Conservation (phyloP, 2,113 vertebrate genomes). For the Trematomus loennbergii region DNA sequence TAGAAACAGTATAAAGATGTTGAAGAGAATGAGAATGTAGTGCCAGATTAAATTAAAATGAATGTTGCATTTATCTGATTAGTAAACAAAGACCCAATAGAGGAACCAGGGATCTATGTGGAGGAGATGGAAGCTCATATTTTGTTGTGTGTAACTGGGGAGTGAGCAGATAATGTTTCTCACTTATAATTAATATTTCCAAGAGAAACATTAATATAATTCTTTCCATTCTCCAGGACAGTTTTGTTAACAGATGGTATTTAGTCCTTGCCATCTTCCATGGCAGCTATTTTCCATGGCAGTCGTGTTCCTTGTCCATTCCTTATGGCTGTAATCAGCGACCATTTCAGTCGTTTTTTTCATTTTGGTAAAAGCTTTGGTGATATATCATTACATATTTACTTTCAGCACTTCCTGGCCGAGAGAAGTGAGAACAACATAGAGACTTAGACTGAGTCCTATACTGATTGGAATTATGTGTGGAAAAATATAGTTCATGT, state of each 20-base stretch:
- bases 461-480: too few species aligned
- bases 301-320: slow-evolving; percentile 28
- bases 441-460: background rate
- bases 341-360: slow-evolving; percentile 20
- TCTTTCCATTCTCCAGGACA: slow-evolving; percentile 29
- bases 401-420: background rate
- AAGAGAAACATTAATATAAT: slow-evolving; percentile 37
- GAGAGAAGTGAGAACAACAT: background rate
- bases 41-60: background rate
- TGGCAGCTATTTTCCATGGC: slow-evolving; percentile 37
- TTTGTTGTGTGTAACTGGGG: slow-evolving; percentile 2
- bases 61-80: background rate
- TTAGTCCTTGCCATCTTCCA: slow-evolving; percentile 52
- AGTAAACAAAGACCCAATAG: background rate
- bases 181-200: slow-evolving; percentile 20
- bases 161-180: background rate
- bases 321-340: slow-evolving; percentile 40
- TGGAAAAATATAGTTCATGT: too few species aligned
- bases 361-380: background rate
- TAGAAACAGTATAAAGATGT: background rate
- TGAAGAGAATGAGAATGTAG: background rate
- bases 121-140: background rate
- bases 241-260: slow-evolving; percentile 57
- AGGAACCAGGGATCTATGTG: background rate
- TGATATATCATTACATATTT: slow-evolving; percentile 22